Evolutionary conservation across 2,888 invertebrate genomes (phyloP).

Genomic region (Cybosia mesomella): DNA sequence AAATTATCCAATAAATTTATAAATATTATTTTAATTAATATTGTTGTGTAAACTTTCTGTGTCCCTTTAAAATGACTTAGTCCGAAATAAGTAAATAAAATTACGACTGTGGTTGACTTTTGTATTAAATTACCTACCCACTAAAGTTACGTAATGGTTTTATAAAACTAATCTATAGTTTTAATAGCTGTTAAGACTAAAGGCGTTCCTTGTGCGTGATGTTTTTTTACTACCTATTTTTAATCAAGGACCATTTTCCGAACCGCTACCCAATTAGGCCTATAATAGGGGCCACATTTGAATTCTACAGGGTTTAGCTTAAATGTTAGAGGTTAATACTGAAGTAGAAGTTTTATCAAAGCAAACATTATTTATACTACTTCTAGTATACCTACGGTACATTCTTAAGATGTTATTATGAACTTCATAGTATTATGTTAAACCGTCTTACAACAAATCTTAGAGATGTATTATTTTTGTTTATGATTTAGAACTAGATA

Average conservation of each 20-base stretch:
- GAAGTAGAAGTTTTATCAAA: background rate
- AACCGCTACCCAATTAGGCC: constrained; percentile 59
- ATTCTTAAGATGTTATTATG: background rate
- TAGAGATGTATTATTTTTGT: background rate
- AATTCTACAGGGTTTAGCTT: constrained; percentile 30
- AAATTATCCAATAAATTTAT: background rate
- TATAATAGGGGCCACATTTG: constrained; percentile 54
- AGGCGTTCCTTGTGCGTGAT: constrained; percentile 31
- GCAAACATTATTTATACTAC: background rate
- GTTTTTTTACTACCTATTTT: constrained; percentile 45
- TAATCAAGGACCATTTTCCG: constrained; percentile 58
- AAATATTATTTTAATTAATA: too few species aligned
- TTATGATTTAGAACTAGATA: too few species aligned
- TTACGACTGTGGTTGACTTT: background rate
- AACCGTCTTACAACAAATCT: background rate
- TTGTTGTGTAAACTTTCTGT: background rate
- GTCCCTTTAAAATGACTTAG: background rate
- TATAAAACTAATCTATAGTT: constrained; percentile 16
- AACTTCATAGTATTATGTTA: background rate
- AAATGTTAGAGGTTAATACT: constrained; percentile 37
- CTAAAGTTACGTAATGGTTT: background rate
- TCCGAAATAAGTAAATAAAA: background rate
- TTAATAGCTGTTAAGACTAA: constrained; percentile 15
- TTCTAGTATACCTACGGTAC: background rate
- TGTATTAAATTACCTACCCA: background rate